Base-by-base conservation (phyloP, 2,113 vertebrate genomes). In the Cygnus buccinator region DNA sequence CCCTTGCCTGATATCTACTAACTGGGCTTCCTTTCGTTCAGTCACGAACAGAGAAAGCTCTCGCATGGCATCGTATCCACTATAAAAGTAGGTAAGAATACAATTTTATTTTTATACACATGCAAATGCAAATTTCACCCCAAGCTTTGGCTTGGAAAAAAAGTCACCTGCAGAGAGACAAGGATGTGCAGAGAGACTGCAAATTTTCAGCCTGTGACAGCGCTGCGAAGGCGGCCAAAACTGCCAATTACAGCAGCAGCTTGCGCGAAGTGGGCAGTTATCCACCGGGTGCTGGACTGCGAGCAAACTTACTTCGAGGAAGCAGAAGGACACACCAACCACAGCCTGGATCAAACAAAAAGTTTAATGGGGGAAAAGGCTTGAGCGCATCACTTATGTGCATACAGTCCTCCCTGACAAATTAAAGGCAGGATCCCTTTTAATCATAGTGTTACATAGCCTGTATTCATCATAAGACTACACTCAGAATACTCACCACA, bases 101-200 rank as follows among this genome's bases (percentile, higher is more conserved):
- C 25, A 17, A 20, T 54, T 52, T 39, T 21, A 70, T 96, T 96
- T 95, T 96, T 95, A 95, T 31, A 87, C 29, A 65, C 8, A 75
- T 13, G 67, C 8, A 61, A 83, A 86, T 20, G 50, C n/a, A 75
- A 92, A 93, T 77, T 17, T 22, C 58, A 80, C 23, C 67, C 95
- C 75, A 87, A 87, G 70, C 52, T 87, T 78, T 80, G 58, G 71
- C 83, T 90, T 65, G 37, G 67, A 90, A 41, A 80, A 75, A 73
- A 77, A 65, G 39, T 76, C 81, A 93, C 91, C 87, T 63, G 48
- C 65, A 58, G 78, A 70, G 89, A 95, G 74, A 37, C 85, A 83
- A 94, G 54, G 68, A 88, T 10, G 4, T 4, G n/a, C 33, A 80
- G 29, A 82, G 62, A 87, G 67, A 72, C 57, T 52, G 39, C 10